phyloP scores from a whole-genome alignment of 2,797 vertebrate genomes.

The Harpagifer antarcticus region DNA sequence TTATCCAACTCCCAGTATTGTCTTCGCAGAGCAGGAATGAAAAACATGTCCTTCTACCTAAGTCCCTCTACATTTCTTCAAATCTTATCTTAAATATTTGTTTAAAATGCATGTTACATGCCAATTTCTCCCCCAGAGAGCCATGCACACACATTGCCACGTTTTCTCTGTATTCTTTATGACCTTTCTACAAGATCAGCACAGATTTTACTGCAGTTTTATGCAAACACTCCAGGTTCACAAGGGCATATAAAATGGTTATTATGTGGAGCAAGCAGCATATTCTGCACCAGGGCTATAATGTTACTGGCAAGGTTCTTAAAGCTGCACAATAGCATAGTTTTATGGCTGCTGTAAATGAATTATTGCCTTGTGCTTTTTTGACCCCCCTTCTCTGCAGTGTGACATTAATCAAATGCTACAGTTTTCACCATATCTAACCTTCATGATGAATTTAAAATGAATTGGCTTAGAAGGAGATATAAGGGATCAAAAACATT shows the following conservation, averaged over 20 bases:
- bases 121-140: constrained; percentile 36
- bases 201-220: constrained; percentile 54
- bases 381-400: constrained; percentile 1
- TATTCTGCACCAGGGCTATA: constrained; percentile 44
- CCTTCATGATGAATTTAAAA: constrained; percentile 18
- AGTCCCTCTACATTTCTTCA: background rate
- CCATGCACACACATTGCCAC: constrained; percentile 13
- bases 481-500: background rate
- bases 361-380: constrained; percentile 33
- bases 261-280: constrained; percentile 46
- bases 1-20: background rate
- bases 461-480: constrained; percentile 9
- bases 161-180: constrained; percentile 48
- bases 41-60: constrained; percentile 18
- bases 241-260: constrained; percentile 61
- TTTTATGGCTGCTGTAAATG: constrained; percentile 50
- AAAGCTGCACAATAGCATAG: constrained; percentile 51
- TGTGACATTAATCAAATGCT: constrained; percentile 38
- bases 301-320: constrained; percentile 56
- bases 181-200: constrained; percentile 39
- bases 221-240: constrained; percentile 59
- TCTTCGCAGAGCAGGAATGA: background rate
- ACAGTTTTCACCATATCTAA: background rate
- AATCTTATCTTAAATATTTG: constrained; percentile 26
- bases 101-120: constrained; percentile 5